phyloP scores from a whole-genome alignment of 2,113 vertebrate species.

The Ictalurus furcatus region DNA sequence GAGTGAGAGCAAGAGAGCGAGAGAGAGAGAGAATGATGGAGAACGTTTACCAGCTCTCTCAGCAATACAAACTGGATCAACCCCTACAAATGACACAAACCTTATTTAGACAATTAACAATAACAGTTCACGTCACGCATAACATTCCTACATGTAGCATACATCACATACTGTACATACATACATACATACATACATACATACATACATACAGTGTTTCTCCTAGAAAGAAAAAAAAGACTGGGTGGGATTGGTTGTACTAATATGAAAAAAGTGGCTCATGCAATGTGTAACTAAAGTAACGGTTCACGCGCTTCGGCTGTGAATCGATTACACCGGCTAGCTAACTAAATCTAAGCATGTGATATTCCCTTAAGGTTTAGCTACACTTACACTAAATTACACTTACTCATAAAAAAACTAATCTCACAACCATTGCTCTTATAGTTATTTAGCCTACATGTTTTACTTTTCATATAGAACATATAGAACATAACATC shows the following conservation, averaged over 20 bases:
- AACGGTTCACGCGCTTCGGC: not conserved
- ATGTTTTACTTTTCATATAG: not conserved
- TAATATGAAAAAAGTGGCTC: not conserved
- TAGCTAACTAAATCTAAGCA: not conserved
- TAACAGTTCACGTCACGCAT: slow-evolving; percentile 33
- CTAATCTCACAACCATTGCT: not conserved
- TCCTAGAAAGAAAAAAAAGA: not conserved
- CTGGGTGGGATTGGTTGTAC: not conserved
- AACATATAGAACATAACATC: not conserved
- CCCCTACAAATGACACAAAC: slow-evolving; percentile 74
- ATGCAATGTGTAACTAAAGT: not conserved
- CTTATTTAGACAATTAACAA: slow-evolving; percentile 56
- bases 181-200: not conserved
- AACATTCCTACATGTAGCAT: not conserved
- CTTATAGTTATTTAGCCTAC: not conserved
- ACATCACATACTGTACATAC: not conserved
- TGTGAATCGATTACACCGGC: not conserved
- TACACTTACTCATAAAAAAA: not conserved
- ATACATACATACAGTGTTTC: not conserved
- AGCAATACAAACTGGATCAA: slow-evolving; percentile 79
- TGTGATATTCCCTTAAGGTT: not conserved
- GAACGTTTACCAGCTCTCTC: slow-evolving; percentile 74
- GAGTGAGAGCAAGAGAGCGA: slow-evolving; percentile 30
- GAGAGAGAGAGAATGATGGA: slow-evolving; percentile 30
- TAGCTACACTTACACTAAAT: not conserved